A percentile compares a stretch with the other conserved stretches of the same genome.
phyloP scores from a whole-genome alignment of 2,888 invertebrate species.

The Eubasilissa splendida region DNA sequence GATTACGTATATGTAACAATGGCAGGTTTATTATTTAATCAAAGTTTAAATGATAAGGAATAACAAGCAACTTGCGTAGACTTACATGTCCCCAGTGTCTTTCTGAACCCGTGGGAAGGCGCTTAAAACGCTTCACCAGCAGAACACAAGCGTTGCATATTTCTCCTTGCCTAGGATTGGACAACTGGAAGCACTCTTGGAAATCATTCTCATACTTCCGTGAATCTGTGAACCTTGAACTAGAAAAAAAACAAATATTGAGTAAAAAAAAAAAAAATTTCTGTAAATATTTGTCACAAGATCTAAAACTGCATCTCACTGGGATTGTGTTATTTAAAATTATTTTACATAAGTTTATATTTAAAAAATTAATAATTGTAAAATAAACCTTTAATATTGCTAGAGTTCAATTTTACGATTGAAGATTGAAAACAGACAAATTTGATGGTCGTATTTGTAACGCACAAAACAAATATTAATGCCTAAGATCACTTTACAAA shows the following conservation, averaged over 20 bases:
- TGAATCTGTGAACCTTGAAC: conserved; percentile 88
- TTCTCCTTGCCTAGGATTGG: conserved; percentile 83
- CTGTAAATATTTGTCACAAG: no score
- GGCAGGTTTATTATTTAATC: not conserved
- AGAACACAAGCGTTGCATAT: conserved; percentile 91
- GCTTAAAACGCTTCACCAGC: conserved; percentile 86
- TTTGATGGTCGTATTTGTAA: no score
- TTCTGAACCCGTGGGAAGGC: conserved; percentile 80
- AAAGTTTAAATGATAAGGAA: not conserved
- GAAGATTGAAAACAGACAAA: no score
- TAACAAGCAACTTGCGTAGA: conserved; percentile 54
- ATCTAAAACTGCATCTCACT: no score
- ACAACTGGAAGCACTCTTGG: conserved; percentile 83
- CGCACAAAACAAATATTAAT: no score
- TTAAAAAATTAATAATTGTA: no score
- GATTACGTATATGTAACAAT: not conserved
- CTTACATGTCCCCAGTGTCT: conserved; percentile 86
- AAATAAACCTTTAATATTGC: no score
- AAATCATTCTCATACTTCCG: conserved; percentile 88
- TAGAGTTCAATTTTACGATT: no score
- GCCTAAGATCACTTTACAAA: no score
- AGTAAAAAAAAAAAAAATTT: not conserved
- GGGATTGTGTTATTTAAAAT: no score
- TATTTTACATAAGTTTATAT: no score
- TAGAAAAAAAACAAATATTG: conserved; percentile 62